phyloP scores from a whole-genome alignment of 1,140 invertebrate species.

The Acyrthosiphon pisum region DNA sequence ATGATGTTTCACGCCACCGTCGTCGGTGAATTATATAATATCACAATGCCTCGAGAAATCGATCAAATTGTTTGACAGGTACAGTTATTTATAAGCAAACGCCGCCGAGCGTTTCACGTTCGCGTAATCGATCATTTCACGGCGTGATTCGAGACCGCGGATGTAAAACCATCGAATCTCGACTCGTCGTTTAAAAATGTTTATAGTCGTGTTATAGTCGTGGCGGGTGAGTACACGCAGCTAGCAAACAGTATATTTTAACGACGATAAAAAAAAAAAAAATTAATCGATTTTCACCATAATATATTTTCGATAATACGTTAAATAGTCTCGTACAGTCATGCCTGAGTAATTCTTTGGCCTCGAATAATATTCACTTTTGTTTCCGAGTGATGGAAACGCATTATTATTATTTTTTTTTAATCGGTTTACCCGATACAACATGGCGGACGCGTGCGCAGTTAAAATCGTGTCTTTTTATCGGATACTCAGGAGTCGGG shows the following conservation, averaged over 20 bases:
- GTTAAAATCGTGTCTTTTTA: neutral
- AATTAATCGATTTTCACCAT: neutral
- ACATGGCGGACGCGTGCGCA: neutral
- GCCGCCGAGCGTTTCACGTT: neutral
- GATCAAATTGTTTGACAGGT: constrained; percentile 4
- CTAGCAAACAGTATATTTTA: neutral
- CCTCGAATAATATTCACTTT: neutral
- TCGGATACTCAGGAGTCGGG: neutral
- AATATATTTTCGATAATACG: neutral
- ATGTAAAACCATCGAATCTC: neutral
- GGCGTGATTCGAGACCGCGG: neutral
- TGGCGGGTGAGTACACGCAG: no score
- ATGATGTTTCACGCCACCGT: neutral
- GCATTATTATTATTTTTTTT: neutral
- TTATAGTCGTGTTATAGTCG: neutral
- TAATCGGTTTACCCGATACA: neutral
- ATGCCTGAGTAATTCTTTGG: neutral
- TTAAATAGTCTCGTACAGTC: neutral
- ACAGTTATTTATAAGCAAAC: neutral
- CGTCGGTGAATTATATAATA: neutral
- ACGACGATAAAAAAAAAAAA: neutral
- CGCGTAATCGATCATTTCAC: neutral
- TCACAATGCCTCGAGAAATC: neutral
- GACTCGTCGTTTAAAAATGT: neutral
- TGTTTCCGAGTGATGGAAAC: neutral